phyloP scores from a whole-genome alignment of 2,888 invertebrate species.

The Sialis fuliginosa region DNA sequence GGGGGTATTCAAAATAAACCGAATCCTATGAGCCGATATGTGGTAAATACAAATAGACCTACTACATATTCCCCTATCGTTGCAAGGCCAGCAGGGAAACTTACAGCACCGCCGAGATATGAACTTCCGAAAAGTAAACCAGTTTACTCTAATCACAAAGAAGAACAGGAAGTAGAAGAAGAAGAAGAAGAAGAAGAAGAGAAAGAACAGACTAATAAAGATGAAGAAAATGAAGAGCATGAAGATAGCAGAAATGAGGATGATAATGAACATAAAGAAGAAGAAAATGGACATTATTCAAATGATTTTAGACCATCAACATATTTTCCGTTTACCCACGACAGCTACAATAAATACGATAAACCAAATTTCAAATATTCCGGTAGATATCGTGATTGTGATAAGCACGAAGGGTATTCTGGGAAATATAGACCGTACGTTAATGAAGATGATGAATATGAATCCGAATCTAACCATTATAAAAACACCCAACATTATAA shows the following conservation, averaged over 20 bases:
- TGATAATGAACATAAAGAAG: conserved; percentile 8
- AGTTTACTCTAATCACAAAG: background rate
- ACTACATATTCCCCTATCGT: background rate
- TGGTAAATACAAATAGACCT: background rate
- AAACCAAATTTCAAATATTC: background rate
- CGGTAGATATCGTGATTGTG: background rate
- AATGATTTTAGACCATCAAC: background rate
- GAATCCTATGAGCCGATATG: background rate
- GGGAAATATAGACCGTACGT: background rate
- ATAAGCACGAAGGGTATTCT: background rate
- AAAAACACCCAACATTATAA: too few species aligned
- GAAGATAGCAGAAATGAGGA: conserved; percentile 7
- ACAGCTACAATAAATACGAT: too few species aligned
- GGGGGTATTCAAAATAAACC: background rate
- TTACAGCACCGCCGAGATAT: too few species aligned
- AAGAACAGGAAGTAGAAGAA: conserved; percentile 7
- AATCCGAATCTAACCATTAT: background rate
- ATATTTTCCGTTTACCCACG: background rate
- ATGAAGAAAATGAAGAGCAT: conserved; percentile 6
- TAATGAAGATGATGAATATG: background rate
- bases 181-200: conserved; percentile 6
- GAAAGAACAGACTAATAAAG: conserved; percentile 6
- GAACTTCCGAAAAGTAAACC: too few species aligned
- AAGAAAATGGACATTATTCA: conserved; percentile 11
- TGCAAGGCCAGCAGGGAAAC: too few species aligned